phyloP scores from a whole-genome alignment of 2,888 invertebrate species.

The Oxystoma pomonae region DNA sequence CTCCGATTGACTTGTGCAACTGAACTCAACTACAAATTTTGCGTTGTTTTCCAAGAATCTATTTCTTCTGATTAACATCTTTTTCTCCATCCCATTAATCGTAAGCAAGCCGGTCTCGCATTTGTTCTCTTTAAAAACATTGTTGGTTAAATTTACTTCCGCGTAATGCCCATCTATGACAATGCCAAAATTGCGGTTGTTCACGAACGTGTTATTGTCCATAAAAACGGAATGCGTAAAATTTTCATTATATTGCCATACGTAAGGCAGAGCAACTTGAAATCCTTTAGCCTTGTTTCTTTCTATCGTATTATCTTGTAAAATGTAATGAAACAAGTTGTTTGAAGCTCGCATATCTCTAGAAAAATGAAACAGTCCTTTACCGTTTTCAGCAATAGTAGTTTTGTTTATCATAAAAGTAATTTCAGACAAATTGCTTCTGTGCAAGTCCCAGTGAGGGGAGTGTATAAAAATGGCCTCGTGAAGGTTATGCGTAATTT shows the following conservation, averaged over 20 bases:
- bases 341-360: conserved; percentile 93
- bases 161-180: conserved; percentile 92
- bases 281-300: conserved; percentile 74
- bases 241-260: conserved; percentile 93
- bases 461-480: conserved; percentile 81
- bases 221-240: conserved; percentile 88
- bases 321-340: conserved; percentile 92
- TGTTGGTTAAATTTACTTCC: conserved; percentile 79
- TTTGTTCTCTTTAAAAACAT: conserved; percentile 77
- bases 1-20: conserved; percentile 89
- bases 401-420: conserved; percentile 84
- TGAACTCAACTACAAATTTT: conserved; percentile 79
- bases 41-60: conserved; percentile 76
- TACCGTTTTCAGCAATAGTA: conserved; percentile 80
- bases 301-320: conserved; percentile 83
- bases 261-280: conserved; percentile 84
- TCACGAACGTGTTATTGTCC: conserved; percentile 81
- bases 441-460: conserved; percentile 80
- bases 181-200: conserved; percentile 81
- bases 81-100: conserved; percentile 95
- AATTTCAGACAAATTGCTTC: conserved; percentile 86
- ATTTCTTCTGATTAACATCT: conserved; percentile 78
- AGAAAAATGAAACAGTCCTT: conserved; percentile 84
- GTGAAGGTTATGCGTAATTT: conserved; percentile 72
- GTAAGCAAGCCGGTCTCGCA: conserved; percentile 79